Evolutionary conservation across 2,888 invertebrate species (phyloP).

Genomic region (Apamea anceps): DNA sequence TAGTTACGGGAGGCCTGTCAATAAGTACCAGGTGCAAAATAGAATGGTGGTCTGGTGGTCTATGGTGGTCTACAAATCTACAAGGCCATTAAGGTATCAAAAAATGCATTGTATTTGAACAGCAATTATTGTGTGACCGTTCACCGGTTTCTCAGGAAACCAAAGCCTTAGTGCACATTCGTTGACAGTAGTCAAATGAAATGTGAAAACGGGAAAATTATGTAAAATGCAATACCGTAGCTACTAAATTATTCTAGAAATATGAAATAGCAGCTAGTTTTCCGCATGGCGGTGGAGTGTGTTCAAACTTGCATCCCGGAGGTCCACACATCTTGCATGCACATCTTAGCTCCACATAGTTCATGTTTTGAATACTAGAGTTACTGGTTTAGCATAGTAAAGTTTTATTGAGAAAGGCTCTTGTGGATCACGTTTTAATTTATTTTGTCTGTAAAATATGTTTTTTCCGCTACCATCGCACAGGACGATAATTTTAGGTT

Average conservation of each 20-base stretch:
- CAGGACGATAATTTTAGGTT: neutral
- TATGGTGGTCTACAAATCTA: too few species aligned
- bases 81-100: neutral
- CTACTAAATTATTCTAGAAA: constrained; percentile 36
- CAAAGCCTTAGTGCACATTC: neutral
- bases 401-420: constrained; percentile 11
- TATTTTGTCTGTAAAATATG: neutral
- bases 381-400: constrained; percentile 20
- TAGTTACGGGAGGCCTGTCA: too few species aligned
- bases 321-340: constrained; percentile 37
- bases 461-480: neutral
- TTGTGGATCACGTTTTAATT: neutral
- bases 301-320: constrained; percentile 38
- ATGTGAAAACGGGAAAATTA: neutral
- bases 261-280: constrained; percentile 39
- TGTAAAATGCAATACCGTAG: constrained; percentile 26
- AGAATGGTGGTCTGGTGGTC: too few species aligned
- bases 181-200: constrained; percentile 15
- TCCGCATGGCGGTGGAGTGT: constrained; percentile 16
- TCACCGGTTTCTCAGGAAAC: neutral
- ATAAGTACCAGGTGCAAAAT: too few species aligned
- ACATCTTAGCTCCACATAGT: constrained; percentile 23
- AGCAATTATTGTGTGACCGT: neutral
- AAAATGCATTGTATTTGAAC: neutral
- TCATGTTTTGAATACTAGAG: constrained; percentile 44